These are phyloP conservation scores for Tinea pellionella DNA, from an alignment of 2,888 invertebrate genomes.

Conservation along the genomic window DNA sequence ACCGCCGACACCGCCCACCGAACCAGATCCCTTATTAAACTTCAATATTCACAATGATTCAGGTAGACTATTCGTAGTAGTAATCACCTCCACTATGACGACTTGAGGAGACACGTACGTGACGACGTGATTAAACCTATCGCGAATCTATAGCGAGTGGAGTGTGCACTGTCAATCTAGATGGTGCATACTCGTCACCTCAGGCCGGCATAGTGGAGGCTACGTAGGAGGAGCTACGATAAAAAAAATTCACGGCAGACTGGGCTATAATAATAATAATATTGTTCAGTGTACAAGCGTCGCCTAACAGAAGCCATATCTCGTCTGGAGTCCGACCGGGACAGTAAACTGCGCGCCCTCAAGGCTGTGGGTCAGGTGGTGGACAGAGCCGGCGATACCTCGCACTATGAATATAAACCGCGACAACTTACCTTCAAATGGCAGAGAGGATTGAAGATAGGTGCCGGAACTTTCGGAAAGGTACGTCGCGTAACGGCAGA, in stretches of 20 bases:
- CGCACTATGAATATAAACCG: slow-evolving; percentile 76
- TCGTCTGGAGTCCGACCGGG: slow-evolving; percentile 72
- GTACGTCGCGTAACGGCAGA: too few relatives aligned
- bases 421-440: slow-evolving; percentile 90
- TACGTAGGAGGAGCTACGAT: too few relatives aligned
- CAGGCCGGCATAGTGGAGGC: not conserved
- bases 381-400: slow-evolving; percentile 39
- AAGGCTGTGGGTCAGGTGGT: slow-evolving; percentile 44
- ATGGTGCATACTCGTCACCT: too few relatives aligned
- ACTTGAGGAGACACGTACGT: too few relatives aligned
- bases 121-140: too few relatives aligned
- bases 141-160: too few relatives aligned
- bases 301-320: slow-evolving; percentile 63
- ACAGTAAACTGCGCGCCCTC: slow-evolving; percentile 66
- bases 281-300: slow-evolving; percentile 37
- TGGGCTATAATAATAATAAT: not conserved
- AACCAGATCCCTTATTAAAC: slow-evolving; percentile 15
- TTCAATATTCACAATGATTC: slow-evolving; percentile 7
- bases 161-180: too few relatives aligned
- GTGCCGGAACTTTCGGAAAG: slow-evolving; percentile 93
- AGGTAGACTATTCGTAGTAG: too few relatives aligned
- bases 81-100: too few relatives aligned
- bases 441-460: slow-evolving; percentile 93
- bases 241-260: too few relatives aligned
- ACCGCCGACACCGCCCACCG: slow-evolving; percentile 18